A percentile compares a stretch with the other conserved stretches of the same genome.
Conservation (phyloP, 1,140 invertebrate species). For the Kradibia gibbosae region DNA sequence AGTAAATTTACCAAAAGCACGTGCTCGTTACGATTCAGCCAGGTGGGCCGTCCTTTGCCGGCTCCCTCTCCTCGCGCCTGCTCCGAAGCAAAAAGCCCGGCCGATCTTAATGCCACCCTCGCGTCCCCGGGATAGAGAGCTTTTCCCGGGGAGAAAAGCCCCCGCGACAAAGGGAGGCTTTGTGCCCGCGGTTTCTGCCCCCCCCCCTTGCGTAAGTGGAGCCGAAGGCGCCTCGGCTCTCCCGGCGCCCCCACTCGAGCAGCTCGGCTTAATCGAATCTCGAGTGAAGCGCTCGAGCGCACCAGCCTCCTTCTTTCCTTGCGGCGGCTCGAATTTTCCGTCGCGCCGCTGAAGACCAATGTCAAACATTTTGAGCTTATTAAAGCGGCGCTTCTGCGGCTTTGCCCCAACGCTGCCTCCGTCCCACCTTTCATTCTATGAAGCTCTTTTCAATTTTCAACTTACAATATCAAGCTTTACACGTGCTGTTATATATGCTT, state of each 20-base stretch:
- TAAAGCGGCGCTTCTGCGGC: not conserved
- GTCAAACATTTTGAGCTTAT: slow-evolving; percentile 3
- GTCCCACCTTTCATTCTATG: no score
- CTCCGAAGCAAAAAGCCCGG: not conserved
- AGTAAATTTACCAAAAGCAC: not conserved
- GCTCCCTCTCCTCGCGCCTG: no score
- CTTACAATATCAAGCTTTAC: no score
- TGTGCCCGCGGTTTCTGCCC: no score
- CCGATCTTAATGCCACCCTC: not conserved
- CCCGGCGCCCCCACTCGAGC: not conserved
- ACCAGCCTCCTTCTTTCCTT: not conserved
- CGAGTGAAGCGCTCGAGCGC: slow-evolving; percentile 4
- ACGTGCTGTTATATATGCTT: no score
- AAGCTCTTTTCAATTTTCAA: no score
- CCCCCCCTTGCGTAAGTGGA: no score
- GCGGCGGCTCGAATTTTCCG: slow-evolving; percentile 2
- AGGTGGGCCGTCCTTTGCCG: not conserved
- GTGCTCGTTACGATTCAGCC: not conserved
- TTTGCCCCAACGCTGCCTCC: no score
- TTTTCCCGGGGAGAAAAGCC: not conserved
- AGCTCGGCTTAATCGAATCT: slow-evolving; percentile 31
- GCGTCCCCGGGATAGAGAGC: no score
- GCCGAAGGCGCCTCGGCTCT: slow-evolving; percentile 4
- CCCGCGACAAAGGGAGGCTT: slow-evolving; percentile 2
- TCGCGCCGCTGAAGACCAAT: not conserved